Evolutionary conservation across 2,888 invertebrate genomes (phyloP).

Genomic region (Athrips mouffetella): DNA sequence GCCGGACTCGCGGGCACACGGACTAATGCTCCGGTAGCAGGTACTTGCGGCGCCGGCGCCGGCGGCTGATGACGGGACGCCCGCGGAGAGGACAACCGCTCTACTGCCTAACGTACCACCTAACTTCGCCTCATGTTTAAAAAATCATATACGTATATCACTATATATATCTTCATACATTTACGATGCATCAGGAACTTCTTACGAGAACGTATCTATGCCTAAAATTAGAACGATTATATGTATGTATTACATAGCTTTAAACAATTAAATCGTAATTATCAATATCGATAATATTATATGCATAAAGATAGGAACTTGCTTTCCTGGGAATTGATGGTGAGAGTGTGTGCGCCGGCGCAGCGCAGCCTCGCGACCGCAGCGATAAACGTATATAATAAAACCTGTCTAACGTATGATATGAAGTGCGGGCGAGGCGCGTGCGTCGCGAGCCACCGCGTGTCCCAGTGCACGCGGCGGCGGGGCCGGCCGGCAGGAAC

Average conservation of each 20-base stretch:
- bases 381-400: slow-evolving; percentile 76
- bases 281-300: slow-evolving; percentile 80
- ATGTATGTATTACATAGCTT: slow-evolving; percentile 80
- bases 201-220: slow-evolving; percentile 79
- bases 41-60: neutral
- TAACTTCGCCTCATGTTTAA: slow-evolving; percentile 76
- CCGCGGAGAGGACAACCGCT: slow-evolving; percentile 72
- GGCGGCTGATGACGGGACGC: neutral
- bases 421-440: slow-evolving; percentile 58
- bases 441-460: slow-evolving; percentile 50
- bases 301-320: slow-evolving; percentile 81
- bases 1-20: neutral
- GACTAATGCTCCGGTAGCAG: neutral
- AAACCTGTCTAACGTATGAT: slow-evolving; percentile 78
- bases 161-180: slow-evolving; percentile 78
- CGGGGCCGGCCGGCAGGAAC: slow-evolving; percentile 46
- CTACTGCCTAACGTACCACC: slow-evolving; percentile 77
- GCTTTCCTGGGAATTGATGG: slow-evolving; percentile 79
- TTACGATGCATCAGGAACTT: slow-evolving; percentile 79
- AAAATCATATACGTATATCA: slow-evolving; percentile 78
- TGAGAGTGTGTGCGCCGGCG: slow-evolving; percentile 62
- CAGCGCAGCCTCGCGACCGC: slow-evolving; percentile 65
- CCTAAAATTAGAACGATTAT: slow-evolving; percentile 80
- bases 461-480: slow-evolving; percentile 68
- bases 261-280: slow-evolving; percentile 80